A percentile compares a stretch with the other conserved stretches of the same genome.
Conservation (phyloP, 2,797 vertebrate species). For the Naso thynnoides region DNA sequence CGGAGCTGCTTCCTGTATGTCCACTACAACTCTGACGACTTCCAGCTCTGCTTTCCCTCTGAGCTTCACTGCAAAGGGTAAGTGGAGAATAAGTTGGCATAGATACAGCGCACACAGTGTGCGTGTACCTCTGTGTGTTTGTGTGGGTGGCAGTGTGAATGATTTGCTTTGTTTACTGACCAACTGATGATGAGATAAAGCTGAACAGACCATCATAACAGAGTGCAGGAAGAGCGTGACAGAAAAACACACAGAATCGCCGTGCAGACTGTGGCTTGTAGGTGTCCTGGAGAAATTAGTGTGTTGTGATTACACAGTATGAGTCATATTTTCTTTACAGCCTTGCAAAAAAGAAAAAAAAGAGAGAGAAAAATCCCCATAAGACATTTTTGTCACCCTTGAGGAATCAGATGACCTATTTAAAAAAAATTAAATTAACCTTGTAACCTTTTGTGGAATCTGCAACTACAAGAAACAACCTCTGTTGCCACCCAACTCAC, state of each 20-base stretch:
- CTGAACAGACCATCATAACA: background rate
- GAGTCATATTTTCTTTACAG: constrained; percentile 59
- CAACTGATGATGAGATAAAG: background rate
- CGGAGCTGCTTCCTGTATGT: constrained; percentile 94
- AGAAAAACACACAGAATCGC: too few species aligned
- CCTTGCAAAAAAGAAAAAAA: too few species aligned
- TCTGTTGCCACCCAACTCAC: too few species aligned
- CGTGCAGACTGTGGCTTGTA: background rate
- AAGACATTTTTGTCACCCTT: background rate
- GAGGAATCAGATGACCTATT: constrained; percentile 3
- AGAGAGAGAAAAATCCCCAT: constrained; percentile 6
- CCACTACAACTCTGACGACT: constrained; percentile 88
- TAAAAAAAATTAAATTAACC: background rate
- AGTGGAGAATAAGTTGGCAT: constrained; percentile 45
- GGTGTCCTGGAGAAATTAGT: background rate
- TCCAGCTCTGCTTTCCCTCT: constrained; percentile 93
- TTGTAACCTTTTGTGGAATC: background rate
- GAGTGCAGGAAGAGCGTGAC: background rate
- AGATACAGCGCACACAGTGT: background rate
- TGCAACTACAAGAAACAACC: too few species aligned
- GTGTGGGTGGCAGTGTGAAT: background rate
- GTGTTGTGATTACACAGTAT: constrained; percentile 24
- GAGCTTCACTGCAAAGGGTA: constrained; percentile 90
- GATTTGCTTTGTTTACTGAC: background rate
- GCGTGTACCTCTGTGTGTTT: background rate